Evolutionary conservation across 1,140 invertebrate genomes (phyloP).

Genomic region (Eupeodes corollae): DNA sequence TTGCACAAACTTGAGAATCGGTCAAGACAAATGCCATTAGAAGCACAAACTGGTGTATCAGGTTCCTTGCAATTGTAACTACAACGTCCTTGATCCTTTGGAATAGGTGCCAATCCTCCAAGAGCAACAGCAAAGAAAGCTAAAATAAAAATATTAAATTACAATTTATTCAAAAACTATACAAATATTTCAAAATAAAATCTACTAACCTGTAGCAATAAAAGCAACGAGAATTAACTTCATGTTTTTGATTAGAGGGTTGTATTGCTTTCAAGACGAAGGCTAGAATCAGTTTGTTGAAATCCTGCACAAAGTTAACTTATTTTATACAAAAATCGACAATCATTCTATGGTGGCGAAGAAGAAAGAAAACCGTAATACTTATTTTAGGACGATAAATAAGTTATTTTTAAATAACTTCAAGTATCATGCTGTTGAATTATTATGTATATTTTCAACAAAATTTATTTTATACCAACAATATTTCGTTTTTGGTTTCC

Average conservation of each 20-base stretch:
- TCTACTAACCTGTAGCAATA: slow-evolving; percentile 13
- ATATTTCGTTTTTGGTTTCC: too few species aligned
- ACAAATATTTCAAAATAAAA: background rate
- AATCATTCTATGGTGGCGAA: too few species aligned
- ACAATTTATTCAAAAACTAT: background rate
- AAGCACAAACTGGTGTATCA: slow-evolving; percentile 22
- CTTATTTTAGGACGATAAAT: too few species aligned
- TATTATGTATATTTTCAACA: too few species aligned
- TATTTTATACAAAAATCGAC: too few species aligned
- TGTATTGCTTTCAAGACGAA: too few species aligned
- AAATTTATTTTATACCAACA: too few species aligned
- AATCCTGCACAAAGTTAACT: too few species aligned
- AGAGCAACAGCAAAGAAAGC: background rate
- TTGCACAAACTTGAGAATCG: slow-evolving; percentile 27
- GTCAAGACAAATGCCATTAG: slow-evolving; percentile 22
- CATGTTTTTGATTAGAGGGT: slow-evolving; percentile 21
- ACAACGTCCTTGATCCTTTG: slow-evolving; percentile 16
- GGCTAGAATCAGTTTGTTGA: too few species aligned
- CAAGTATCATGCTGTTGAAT: too few species aligned
- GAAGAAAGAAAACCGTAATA: too few species aligned
- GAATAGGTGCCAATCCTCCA: background rate
- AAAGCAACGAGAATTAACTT: slow-evolving; percentile 21
- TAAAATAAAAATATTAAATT: background rate
- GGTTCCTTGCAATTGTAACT: slow-evolving; percentile 17
- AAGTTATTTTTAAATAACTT: too few species aligned